Percentiles rank a stretch among this genome's conserved stretches.
phyloP scores from a whole-genome alignment of 1,140 invertebrate genomes.

The Trinorchestia longiramus region DNA sequence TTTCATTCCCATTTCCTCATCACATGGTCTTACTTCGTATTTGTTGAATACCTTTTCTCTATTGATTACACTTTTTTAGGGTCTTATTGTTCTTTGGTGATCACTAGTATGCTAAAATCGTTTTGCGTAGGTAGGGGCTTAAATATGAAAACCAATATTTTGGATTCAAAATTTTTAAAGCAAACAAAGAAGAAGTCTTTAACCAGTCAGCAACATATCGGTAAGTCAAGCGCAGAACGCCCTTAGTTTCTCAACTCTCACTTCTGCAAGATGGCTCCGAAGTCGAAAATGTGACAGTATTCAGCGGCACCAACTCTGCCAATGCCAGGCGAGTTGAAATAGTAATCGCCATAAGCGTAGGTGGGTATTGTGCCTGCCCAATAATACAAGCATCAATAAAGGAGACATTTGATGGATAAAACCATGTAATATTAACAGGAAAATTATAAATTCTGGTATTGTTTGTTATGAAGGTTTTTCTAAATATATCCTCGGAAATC shows the following conservation, averaged over 20 bases:
- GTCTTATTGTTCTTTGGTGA: background rate
- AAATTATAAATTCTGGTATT: no score
- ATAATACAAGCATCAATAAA: background rate
- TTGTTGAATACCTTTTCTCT: background rate
- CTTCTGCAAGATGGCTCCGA: background rate
- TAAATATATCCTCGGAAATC: no score
- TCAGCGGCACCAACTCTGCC: background rate
- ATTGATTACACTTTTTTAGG: background rate
- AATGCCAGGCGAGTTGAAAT: background rate
- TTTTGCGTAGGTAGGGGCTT: background rate
- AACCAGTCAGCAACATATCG: background rate
- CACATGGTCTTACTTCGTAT: background rate
- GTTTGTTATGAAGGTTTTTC: no score
- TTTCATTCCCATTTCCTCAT: background rate
- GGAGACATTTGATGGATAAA: no score
- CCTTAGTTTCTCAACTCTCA: background rate
- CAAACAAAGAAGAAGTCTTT: background rate
- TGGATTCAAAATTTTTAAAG: background rate
- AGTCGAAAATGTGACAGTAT: background rate
- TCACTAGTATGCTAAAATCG: background rate
- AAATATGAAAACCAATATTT: background rate
- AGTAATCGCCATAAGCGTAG: slow-evolving; percentile 5
- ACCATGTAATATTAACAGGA: no score
- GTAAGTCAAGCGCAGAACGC: background rate
- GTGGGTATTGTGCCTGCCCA: background rate